phyloP scores from a whole-genome alignment of 2,797 vertebrate genomes.

The Chaenodraco wilsoni region DNA sequence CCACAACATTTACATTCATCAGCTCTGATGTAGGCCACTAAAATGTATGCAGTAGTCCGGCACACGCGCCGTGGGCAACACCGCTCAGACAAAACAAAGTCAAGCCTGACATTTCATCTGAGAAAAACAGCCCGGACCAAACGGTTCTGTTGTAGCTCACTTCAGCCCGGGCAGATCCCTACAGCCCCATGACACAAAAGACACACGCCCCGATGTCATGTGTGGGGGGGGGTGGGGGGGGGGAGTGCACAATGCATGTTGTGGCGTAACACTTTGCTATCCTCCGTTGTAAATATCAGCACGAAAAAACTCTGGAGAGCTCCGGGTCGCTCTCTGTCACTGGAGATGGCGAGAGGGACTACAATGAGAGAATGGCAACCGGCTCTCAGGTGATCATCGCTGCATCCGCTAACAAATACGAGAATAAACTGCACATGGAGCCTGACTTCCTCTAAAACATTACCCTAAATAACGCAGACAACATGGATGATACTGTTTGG shows the following conservation, averaged over 20 bases:
- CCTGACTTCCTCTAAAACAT: not conserved
- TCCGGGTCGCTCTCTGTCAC: conserved; percentile 53
- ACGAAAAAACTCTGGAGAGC: conserved; percentile 73
- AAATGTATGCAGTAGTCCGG: conserved; percentile 47
- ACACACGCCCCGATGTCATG: conserved; percentile 68
- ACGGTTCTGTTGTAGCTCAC: conserved; percentile 40
- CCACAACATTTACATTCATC: conserved; percentile 63
- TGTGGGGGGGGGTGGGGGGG: conserved; percentile 1
- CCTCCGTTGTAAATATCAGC: conserved; percentile 44
- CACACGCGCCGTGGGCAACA: conserved; percentile 41
- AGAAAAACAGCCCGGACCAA: conserved; percentile 31
- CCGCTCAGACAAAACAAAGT: conserved; percentile 61
- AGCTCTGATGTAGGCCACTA: conserved; percentile 67
- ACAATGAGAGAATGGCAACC: conserved; percentile 58
- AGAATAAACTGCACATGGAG: conserved; percentile 28
- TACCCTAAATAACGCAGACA: not conserved
- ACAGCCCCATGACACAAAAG: conserved; percentile 67
- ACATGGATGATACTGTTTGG: not conserved
- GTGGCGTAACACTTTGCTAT: conserved; percentile 36
- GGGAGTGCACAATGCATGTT: conserved; percentile 47
- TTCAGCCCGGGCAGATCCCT: conserved; percentile 65
- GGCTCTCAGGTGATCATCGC: conserved; percentile 74
- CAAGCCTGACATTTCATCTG: conserved; percentile 47
- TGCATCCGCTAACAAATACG: conserved; percentile 31
- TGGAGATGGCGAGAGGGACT: conserved; percentile 70